Percentiles rank a stretch among this genome's conserved stretches.
These are phyloP conservation scores for Papilio aristodemus DNA, from an alignment of 1,140 invertebrate species.

Conservation along the genomic window DNA sequence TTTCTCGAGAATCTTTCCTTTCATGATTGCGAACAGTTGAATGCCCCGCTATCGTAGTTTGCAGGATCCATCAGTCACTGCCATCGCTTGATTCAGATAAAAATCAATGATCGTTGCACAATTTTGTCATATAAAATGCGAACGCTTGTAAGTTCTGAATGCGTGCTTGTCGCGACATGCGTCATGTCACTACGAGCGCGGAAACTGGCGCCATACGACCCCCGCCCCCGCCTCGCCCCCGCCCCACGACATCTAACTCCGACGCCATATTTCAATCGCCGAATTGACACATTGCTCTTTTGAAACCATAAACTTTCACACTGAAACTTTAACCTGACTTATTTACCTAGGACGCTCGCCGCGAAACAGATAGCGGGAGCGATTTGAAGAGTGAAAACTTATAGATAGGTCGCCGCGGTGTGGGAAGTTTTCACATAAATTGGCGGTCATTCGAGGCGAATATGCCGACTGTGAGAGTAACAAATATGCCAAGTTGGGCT, in stretches of 20 bases:
- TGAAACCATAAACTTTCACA: slow-evolving; percentile 69
- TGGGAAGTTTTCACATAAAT: slow-evolving; percentile 78
- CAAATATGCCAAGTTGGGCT: slow-evolving; percentile 80
- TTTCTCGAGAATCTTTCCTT: too few species aligned
- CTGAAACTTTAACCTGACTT: slow-evolving; percentile 76
- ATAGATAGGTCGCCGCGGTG: slow-evolving; percentile 76
- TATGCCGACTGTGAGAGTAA: slow-evolving; percentile 79
- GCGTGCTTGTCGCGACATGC: slow-evolving; percentile 51
- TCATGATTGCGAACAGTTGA: too few species aligned
- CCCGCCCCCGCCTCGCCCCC: slow-evolving; percentile 51
- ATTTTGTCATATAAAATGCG: slow-evolving; percentile 56
- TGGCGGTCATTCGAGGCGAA: slow-evolving; percentile 79
- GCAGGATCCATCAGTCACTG: background rate
- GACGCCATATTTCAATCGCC: slow-evolving; percentile 74
- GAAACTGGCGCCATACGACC: slow-evolving; percentile 56
- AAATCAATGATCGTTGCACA: slow-evolving; percentile 48
- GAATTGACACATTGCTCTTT: slow-evolving; percentile 74
- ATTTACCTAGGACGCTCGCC: slow-evolving; percentile 73
- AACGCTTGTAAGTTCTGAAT: slow-evolving; percentile 58
- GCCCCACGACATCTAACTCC: slow-evolving; percentile 51
- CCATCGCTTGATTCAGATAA: slow-evolving; percentile 45
- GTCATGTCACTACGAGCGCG: slow-evolving; percentile 55
- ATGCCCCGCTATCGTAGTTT: background rate
- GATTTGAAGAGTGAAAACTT: slow-evolving; percentile 77
- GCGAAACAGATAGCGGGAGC: slow-evolving; percentile 65